A percentile compares a stretch with the other conserved stretches of the same genome.
Conservation (phyloP, 2,797 vertebrate genomes). For the Borostomias antarcticus region DNA sequence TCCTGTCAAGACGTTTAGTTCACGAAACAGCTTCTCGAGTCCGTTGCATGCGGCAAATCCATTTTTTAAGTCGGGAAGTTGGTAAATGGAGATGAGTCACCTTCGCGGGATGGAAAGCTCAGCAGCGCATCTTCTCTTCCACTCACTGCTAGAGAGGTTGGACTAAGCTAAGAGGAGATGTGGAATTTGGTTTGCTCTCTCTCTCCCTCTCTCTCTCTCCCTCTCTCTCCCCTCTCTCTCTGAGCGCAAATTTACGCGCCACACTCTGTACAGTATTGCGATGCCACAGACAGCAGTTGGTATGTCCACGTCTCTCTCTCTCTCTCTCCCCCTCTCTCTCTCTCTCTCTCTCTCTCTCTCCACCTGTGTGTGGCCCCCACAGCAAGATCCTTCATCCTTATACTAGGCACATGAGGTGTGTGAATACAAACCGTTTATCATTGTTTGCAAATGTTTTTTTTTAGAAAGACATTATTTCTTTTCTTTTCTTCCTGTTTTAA, state of each 20-base stretch:
- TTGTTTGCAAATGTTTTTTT: too few species aligned
- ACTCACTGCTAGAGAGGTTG: constrained; percentile 51
- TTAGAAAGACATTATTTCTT: too few species aligned
- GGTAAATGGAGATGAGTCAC: constrained; percentile 42
- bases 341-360: constrained; percentile 4
- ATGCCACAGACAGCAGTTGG: too few species aligned
- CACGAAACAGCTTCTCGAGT: constrained; percentile 61
- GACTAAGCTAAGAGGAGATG: constrained; percentile 63
- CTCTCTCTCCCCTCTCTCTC: background rate
- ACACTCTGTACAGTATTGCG: too few species aligned
- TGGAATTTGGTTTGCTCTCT: constrained; percentile 12
- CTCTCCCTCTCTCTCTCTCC: too few species aligned
- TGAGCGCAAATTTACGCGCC: too few species aligned
- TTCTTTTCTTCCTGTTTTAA: too few species aligned
- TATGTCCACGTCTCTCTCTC: too few species aligned
- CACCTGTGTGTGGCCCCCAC: too few species aligned
- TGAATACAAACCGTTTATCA: too few species aligned
- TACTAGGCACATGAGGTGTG: too few species aligned
- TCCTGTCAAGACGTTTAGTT: constrained; percentile 50
- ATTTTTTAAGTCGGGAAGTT: constrained; percentile 61
- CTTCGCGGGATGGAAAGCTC: constrained; percentile 27
- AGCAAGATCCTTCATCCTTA: too few species aligned
- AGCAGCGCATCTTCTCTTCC: constrained; percentile 53
- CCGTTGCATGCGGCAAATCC: constrained; percentile 72
- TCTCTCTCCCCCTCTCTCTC: constrained; percentile 3